A percentile compares a stretch with the other conserved stretches of the same genome.
phyloP scores from a whole-genome alignment of 2,113 vertebrate genomes.

The Amblyornis subalaris region DNA sequence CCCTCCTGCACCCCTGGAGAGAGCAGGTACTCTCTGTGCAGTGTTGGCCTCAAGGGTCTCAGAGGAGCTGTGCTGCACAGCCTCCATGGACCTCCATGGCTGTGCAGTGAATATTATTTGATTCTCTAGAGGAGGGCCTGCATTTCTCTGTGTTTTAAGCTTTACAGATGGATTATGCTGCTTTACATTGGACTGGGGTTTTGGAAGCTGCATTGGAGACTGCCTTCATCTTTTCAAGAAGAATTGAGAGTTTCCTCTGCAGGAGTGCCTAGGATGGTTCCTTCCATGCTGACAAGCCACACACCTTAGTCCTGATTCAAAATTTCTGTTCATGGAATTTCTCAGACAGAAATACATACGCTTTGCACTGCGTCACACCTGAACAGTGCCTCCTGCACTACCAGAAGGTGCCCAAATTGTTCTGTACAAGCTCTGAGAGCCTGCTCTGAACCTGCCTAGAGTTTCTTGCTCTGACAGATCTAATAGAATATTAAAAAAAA shows the following conservation, averaged over 20 bases:
- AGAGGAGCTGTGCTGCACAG: not conserved
- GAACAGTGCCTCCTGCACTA: not conserved
- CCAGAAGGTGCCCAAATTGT: not conserved
- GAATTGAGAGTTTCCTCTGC: not conserved
- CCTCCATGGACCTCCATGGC: not conserved
- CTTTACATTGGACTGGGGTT: not conserved
- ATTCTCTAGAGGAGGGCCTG: not conserved
- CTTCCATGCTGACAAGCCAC: rapidly evolving
- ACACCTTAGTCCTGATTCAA: not conserved
- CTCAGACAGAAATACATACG: not conserved
- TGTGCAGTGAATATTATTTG: not conserved
- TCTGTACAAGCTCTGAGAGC: not conserved
- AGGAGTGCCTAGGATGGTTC: not conserved
- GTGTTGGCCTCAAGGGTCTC: not conserved
- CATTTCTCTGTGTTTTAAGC: not conserved
- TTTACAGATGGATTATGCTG: not conserved
- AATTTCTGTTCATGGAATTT: not conserved
- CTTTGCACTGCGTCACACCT: not conserved
- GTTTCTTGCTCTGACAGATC: not conserved
- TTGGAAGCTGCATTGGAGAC: not conserved
- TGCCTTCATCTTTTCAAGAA: not conserved
- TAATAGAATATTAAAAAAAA: not conserved
- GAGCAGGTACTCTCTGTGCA: not conserved
- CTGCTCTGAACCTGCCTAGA: not conserved
- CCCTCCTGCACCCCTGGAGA: not conserved